A percentile compares a stretch with the other conserved stretches of the same genome.
Conservation (phyloP, 2,797 vertebrate species). For the Rhinella marina region DNA sequence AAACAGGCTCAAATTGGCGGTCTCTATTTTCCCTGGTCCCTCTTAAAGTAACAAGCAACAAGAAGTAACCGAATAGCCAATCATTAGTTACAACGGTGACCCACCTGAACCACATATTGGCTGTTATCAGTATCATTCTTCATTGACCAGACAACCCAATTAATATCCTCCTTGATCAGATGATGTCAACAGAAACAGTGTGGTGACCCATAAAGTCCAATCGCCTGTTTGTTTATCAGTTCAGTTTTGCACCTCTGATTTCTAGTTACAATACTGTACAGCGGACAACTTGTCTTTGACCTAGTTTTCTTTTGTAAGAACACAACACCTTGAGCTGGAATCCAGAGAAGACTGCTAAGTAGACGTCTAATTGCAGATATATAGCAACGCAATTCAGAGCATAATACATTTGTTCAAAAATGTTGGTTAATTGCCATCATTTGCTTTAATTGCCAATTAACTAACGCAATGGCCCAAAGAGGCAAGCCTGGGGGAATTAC, state of each 20-base stretch:
- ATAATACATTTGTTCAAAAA: conserved; percentile 46
- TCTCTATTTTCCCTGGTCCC: too few species aligned
- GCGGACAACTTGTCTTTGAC: not conserved
- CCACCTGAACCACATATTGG: too few species aligned
- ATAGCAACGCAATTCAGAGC: conserved; percentile 17
- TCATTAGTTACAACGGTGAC: too few species aligned
- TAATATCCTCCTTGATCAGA: not conserved
- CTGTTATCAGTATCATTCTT: too few species aligned
- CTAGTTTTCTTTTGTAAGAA: not conserved
- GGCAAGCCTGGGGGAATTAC: conserved; percentile 40
- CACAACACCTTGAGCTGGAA: conserved; percentile 28
- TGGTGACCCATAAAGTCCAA: not conserved
- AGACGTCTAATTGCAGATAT: conserved; percentile 36
- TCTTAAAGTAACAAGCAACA: too few species aligned
- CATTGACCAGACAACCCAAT: too few species aligned
- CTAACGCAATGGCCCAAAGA: conserved; percentile 56
- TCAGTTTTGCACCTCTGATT: not conserved
- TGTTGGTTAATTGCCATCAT: conserved; percentile 55
- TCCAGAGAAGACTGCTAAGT: conserved; percentile 32
- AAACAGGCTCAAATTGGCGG: too few species aligned
- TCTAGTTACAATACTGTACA: not conserved
- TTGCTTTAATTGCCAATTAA: conserved; percentile 58
- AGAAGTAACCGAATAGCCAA: too few species aligned
- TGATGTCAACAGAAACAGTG: not conserved
- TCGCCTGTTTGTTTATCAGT: not conserved